These are phyloP conservation scores for Ia io DNA, from an alignment of 2,113 vertebrate genomes.

Conservation along the genomic window DNA sequence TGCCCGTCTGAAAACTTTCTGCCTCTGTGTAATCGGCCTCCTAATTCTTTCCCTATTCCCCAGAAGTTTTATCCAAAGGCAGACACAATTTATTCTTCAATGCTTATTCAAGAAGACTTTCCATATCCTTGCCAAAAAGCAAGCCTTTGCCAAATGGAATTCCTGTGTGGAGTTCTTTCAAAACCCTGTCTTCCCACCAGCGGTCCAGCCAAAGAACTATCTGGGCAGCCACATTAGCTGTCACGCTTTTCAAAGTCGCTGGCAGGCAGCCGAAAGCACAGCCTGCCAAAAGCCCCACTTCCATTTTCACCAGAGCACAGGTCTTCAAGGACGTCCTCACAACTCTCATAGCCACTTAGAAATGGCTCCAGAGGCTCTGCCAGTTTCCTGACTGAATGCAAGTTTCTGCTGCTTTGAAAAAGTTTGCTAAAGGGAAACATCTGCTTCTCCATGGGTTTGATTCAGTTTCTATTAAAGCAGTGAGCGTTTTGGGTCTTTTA, in stretches of 20 bases:
- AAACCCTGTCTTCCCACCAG: slow-evolving; percentile 56
- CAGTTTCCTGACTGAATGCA: slow-evolving; percentile 55
- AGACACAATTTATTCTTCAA: slow-evolving; percentile 65
- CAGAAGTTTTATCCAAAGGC: slow-evolving; percentile 53
- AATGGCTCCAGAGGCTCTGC: slow-evolving; percentile 41
- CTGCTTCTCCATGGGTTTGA: slow-evolving; percentile 60
- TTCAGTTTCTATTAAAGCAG: slow-evolving; percentile 53
- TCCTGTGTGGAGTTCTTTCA: slow-evolving; percentile 66
- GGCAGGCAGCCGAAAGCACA: slow-evolving; percentile 40
- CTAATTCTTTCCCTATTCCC: slow-evolving; percentile 39
- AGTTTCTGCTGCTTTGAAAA: slow-evolving; percentile 69
- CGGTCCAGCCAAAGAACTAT: slow-evolving; percentile 68
- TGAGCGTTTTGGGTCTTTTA: not conserved
- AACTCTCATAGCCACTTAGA: slow-evolving; percentile 53
- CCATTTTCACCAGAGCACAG: slow-evolving; percentile 59
- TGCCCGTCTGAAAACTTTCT: slow-evolving; percentile 57
- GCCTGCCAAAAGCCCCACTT: slow-evolving; percentile 70
- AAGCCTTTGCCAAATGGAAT: slow-evolving; percentile 71
- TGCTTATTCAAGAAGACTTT: slow-evolving; percentile 74
- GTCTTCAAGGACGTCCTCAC: slow-evolving; percentile 68
- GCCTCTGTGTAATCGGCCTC: slow-evolving; percentile 52
- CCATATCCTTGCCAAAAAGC: slow-evolving; percentile 60
- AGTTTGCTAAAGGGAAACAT: slow-evolving; percentile 74
- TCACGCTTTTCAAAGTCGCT: slow-evolving; percentile 65
- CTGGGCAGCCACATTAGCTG: slow-evolving; percentile 48